Evolutionary conservation across 2,113 vertebrate genomes (phyloP).

Genomic region (Pelusios castaneus): DNA sequence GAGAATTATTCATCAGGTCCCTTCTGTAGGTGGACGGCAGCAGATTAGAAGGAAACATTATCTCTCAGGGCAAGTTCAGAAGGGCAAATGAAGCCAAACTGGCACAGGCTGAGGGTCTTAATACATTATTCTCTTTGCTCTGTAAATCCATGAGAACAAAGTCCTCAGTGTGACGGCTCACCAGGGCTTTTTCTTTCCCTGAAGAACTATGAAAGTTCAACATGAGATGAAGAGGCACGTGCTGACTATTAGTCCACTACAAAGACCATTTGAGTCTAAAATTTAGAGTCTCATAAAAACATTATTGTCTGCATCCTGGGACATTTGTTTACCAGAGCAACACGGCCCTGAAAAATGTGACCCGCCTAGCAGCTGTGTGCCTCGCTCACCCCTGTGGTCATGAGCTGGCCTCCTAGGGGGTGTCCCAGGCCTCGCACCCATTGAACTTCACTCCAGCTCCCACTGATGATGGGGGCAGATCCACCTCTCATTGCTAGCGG

Average conservation of each 20-base stretch:
- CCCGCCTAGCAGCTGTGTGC: constrained; percentile 55
- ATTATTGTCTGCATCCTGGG: constrained; percentile 89
- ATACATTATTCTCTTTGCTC: constrained; percentile 82
- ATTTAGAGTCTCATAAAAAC: constrained; percentile 93
- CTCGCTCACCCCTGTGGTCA: not conserved
- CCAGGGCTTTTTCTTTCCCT: constrained; percentile 75
- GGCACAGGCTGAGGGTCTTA: constrained; percentile 71
- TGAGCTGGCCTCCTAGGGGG: not conserved
- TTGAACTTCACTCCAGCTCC: not conserved
- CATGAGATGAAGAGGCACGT: constrained; percentile 86
- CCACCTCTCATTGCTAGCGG: not conserved
- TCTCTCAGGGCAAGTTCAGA: constrained; percentile 83
- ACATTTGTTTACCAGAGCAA: constrained; percentile 86
- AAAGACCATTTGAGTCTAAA: constrained; percentile 89
- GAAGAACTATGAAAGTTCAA: constrained; percentile 85
- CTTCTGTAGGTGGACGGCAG: constrained; percentile 82
- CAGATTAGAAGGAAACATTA: constrained; percentile 88
- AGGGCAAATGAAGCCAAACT: constrained; percentile 73
- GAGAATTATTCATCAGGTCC: constrained; percentile 78
- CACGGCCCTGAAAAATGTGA: constrained; percentile 85
- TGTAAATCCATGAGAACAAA: constrained; percentile 83
- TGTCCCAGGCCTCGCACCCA: not conserved
- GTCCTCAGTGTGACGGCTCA: constrained; percentile 82
- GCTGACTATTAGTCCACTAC: constrained; percentile 85
- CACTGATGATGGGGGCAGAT: not conserved